Conservation (phyloP, 2,113 vertebrate genomes). For the Festucalex cinctus region DNA sequence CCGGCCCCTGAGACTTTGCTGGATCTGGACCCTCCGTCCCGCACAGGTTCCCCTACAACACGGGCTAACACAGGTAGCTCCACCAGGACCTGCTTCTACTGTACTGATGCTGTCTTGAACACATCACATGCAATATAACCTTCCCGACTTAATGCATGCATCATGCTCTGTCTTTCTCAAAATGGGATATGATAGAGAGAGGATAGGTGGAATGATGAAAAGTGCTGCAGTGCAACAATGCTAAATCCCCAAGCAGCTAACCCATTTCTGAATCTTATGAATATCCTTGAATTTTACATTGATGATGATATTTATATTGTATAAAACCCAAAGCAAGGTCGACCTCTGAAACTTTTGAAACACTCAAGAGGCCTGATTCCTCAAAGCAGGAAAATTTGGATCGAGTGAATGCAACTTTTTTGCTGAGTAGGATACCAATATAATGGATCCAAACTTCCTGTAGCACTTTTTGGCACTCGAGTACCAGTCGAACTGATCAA, state of each 20-base stretch:
- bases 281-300: constrained; percentile 18
- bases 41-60: constrained; percentile 61
- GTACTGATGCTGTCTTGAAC: neutral
- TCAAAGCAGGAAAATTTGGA: neutral
- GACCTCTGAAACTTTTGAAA: constrained; percentile 9
- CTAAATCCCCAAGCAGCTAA: constrained; percentile 22
- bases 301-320: constrained; percentile 1
- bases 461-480: too few relatives aligned
- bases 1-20: constrained; percentile 73
- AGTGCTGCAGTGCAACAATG: constrained; percentile 7
- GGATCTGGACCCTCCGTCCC: constrained; percentile 69
- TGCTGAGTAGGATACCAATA: too few relatives aligned
- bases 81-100: neutral
- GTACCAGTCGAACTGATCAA: neutral
- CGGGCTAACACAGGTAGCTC: constrained; percentile 67
- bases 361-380: constrained; percentile 11
- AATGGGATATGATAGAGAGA: neutral
- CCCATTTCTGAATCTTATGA: constrained; percentile 18
- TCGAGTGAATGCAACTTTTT: neutral
- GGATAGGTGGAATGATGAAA: neutral
- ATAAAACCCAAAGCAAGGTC: constrained; percentile 11
- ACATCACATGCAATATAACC: too few relatives aligned
- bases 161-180: neutral
- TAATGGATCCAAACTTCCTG: too few relatives aligned
- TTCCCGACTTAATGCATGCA: neutral